These are phyloP conservation scores for Pachyramphus minor DNA, from an alignment of 2,113 vertebrate genomes.

Conservation along the genomic window DNA sequence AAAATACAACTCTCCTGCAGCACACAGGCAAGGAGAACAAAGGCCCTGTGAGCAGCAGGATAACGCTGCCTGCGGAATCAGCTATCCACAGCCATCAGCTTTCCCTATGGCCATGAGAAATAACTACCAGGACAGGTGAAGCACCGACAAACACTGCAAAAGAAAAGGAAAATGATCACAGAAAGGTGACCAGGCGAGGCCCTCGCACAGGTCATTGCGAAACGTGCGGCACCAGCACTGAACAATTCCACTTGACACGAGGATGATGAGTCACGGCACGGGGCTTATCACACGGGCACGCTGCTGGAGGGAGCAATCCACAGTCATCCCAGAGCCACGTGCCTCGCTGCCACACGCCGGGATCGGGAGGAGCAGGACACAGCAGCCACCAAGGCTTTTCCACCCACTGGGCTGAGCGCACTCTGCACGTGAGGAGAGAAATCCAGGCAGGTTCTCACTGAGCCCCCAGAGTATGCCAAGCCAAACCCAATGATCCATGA, in stretches of 20 bases:
- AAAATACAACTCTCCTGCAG: background rate
- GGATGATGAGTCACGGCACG: background rate
- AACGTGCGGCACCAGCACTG: rapidly evolving
- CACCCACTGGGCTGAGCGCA: rapidly evolving
- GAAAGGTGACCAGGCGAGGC: background rate
- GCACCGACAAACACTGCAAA: background rate
- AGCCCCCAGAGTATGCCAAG: background rate
- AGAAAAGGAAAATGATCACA: rapidly evolving
- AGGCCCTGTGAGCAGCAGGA: background rate
- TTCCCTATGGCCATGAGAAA: background rate
- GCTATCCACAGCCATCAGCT: background rate
- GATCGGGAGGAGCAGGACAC: background rate
- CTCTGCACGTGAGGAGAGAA: background rate
- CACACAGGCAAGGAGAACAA: background rate
- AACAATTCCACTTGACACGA: background rate
- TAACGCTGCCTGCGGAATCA: background rate
- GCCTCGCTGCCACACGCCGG: rapidly evolving
- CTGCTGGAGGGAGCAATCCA: background rate
- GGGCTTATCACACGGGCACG: background rate
- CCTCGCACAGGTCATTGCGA: rapidly evolving
- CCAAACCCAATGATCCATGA: rapidly evolving
- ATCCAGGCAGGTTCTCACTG: rapidly evolving
- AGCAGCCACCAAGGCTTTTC: background rate
- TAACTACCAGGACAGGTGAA: background rate
- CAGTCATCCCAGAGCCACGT: background rate